Conservation (phyloP, 2,113 vertebrate genomes). For the Hyperopisus bebe region DNA sequence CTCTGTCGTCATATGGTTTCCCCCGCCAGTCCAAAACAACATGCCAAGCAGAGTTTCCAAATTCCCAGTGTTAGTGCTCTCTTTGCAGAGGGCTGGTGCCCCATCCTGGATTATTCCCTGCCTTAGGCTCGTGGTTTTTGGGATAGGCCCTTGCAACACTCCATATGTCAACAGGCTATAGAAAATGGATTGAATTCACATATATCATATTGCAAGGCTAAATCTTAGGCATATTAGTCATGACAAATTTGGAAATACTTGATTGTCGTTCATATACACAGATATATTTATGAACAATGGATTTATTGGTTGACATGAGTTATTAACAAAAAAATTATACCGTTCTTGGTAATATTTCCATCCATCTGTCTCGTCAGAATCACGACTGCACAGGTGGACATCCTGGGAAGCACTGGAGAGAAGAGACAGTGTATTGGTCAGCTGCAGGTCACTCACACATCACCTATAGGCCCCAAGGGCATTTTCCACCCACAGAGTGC, state of each 20-base stretch:
- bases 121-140: neutral
- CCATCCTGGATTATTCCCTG: neutral
- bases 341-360: neutral
- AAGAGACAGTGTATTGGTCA: neutral
- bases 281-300: neutral
- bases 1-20: neutral
- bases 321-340: neutral
- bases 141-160: neutral
- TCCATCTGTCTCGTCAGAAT: neutral
- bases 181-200: neutral
- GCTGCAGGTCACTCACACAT: neutral
- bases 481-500: neutral
- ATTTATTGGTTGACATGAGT: neutral
- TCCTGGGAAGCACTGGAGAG: neutral
- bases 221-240: neutral
- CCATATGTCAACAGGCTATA: neutral
- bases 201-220: neutral
- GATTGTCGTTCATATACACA: neutral
- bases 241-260: neutral
- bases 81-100: neutral
- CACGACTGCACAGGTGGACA: neutral
- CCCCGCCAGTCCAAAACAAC: neutral
- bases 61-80: neutral
- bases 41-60: neutral
- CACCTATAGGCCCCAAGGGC: neutral